Evolutionary conservation across 2,888 invertebrate species (phyloP).

Genomic region (Eulithis testata): DNA sequence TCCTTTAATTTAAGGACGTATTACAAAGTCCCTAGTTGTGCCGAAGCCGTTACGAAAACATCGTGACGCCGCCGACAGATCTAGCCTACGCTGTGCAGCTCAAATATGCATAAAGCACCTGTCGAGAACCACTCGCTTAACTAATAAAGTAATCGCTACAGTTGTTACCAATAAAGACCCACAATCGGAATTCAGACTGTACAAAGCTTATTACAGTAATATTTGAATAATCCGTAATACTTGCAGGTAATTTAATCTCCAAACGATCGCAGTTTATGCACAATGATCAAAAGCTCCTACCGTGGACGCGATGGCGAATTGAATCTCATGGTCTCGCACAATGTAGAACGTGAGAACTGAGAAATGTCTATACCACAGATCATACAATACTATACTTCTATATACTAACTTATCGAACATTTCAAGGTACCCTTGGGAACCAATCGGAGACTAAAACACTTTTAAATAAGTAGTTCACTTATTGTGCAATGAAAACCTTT

Average conservation of each 20-base stretch:
- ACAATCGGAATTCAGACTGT: slow-evolving; percentile 55
- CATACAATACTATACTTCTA: no score
- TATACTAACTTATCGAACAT: slow-evolving; percentile 33
- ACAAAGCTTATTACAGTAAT: slow-evolving; percentile 21
- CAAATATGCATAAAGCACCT: slow-evolving; percentile 69
- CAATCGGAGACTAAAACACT: slow-evolving; percentile 30
- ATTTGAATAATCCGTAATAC: slow-evolving; percentile 27
- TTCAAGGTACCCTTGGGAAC: slow-evolving; percentile 42
- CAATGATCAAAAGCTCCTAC: slow-evolving; percentile 29
- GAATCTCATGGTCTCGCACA: slow-evolving; percentile 43
- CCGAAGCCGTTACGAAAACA: slow-evolving; percentile 57
- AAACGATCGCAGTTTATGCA: slow-evolving; percentile 28
- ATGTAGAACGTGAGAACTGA: slow-evolving; percentile 46
- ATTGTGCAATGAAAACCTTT: slow-evolving; percentile 43
- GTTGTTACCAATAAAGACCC: slow-evolving; percentile 36
- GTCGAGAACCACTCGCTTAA: slow-evolving; percentile 54
- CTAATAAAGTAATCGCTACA: slow-evolving; percentile 61
- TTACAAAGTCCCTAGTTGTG: slow-evolving; percentile 49
- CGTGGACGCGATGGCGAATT: slow-evolving; percentile 39
- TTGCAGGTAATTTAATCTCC: slow-evolving; percentile 18
- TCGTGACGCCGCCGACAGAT: slow-evolving; percentile 40
- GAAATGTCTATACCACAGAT: slow-evolving; percentile 34
- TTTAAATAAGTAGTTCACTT: slow-evolving; percentile 31
- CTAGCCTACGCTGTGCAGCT: slow-evolving; percentile 35
- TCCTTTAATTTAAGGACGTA: slow-evolving; percentile 66